phyloP scores from a whole-genome alignment of 2,113 vertebrate genomes.

The Cariama cristata region DNA sequence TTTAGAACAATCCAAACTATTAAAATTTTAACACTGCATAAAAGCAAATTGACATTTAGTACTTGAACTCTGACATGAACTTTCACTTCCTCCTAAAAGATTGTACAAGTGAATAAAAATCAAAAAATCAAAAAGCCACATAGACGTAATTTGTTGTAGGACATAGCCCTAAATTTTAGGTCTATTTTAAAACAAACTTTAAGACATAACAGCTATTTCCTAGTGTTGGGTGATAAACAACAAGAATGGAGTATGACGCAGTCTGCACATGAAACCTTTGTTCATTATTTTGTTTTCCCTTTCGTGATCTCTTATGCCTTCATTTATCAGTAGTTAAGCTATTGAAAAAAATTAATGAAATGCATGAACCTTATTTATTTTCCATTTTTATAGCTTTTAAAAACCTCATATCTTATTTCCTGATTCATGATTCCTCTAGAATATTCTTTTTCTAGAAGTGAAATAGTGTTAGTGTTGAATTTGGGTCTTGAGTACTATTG shows the following conservation, averaged over 20 bases:
- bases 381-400: background rate
- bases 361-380: background rate
- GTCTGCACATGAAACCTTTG: background rate
- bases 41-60: background rate
- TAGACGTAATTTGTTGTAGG: background rate
- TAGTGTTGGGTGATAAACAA: background rate
- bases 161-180: background rate
- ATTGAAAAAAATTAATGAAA: background rate
- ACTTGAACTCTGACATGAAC: background rate
- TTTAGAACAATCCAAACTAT: background rate
- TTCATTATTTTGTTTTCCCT: background rate
- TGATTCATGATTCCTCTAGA: background rate
- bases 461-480: background rate
- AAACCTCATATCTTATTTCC: background rate
- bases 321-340: background rate
- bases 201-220: background rate
- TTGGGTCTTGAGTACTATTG: background rate
- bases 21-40: background rate
- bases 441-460: background rate
- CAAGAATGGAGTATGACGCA: background rate
- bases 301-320: background rate
- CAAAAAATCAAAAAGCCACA: background rate
- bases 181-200: background rate
- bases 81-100: background rate
- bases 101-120: background rate